phyloP scores from a whole-genome alignment of 2,797 vertebrate species.

The Poecilia wingei region DNA sequence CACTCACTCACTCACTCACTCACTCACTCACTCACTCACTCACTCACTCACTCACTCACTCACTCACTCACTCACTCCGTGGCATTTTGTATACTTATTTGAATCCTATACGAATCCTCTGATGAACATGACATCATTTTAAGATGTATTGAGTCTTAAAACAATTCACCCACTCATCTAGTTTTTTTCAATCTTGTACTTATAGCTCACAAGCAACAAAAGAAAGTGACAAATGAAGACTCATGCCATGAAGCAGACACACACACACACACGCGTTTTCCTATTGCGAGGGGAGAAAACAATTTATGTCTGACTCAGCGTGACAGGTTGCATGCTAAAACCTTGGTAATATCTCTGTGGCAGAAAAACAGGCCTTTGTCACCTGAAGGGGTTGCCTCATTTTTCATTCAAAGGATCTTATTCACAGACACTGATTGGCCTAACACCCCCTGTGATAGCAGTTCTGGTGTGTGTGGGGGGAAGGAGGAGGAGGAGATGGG shows the following conservation, averaged over 20 bases:
- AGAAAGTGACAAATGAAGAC: constrained; percentile 30
- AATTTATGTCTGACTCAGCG: constrained; percentile 54
- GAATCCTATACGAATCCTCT: neutral
- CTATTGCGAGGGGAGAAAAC: constrained; percentile 45
- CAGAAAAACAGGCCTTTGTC: constrained; percentile 59
- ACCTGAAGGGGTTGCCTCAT: constrained; percentile 46
- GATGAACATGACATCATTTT: neutral
- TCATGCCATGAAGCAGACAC: constrained; percentile 27
- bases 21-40: no score
- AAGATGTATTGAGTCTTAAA: constrained; percentile 45
- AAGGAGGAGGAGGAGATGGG: neutral
- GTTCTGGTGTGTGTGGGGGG: constrained; percentile 4
- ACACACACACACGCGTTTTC: constrained; percentile 24
- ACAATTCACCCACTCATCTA: constrained; percentile 38
- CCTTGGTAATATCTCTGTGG: constrained; percentile 41
- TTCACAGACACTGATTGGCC: constrained; percentile 46
- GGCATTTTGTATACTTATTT: neutral
- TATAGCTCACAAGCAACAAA: constrained; percentile 22
- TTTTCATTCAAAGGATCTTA: constrained; percentile 53
- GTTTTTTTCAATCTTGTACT: constrained; percentile 16
- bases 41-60: no score
- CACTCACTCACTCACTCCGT: neutral
- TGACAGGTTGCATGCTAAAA: constrained; percentile 54
- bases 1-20: no score
- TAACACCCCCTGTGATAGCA: constrained; percentile 43